Evolutionary conservation across 2,113 vertebrate genomes (phyloP), one percentile per base, ranked within the genome.

Genomic region (Trematomus loennbergii): DNA sequence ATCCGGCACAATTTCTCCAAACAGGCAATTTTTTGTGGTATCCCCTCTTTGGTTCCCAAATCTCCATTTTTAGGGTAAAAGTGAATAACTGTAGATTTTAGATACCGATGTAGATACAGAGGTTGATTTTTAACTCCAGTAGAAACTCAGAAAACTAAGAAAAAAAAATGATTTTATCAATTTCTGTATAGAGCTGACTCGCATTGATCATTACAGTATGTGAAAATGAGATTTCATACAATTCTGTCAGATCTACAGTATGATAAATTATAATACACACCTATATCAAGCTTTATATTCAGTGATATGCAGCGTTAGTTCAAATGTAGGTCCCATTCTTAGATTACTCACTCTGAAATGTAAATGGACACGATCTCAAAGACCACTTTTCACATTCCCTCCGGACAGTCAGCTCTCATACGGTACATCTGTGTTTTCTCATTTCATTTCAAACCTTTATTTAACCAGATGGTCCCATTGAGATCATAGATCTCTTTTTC

Each of bases 351-450:
- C 62, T 52, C 69, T 82, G 43, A 75, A 65, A 60, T 40, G 50
- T 63, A 67, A 80, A 77, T n/a, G 45, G 87, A 87, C 70, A 75
- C 48, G 36, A 73, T 70, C 65, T 45, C 60, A 50, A 18, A 81
- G 75, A 90, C 79, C 62, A 91, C 82, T 88, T 77, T 84, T 83
- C 84, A 91, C 91, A 90, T 93, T 91, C 90, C 91, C 79, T 71
- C 78, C 76, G 46, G 62, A 82, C 74, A 74, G 79, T 83, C 79
- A 36, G 57, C 76, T 65, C 55, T 77, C 75, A 43, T 43, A 22
- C 54, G 58, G 36, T 33, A 8, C 36, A 40, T 40, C 36, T 40
- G 18, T 46, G 48, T 70, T 78, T 75, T n/a, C n/a, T n/a, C n/a
- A n/a, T n/a, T n/a, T n/a, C n/a, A n/a, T n/a, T n/a, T n/a, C n/a